Evolutionary conservation across 2,888 invertebrate genomes (phyloP), one percentile per base, ranked within the genome.

Genomic region (Tolmerus cingulatus): DNA sequence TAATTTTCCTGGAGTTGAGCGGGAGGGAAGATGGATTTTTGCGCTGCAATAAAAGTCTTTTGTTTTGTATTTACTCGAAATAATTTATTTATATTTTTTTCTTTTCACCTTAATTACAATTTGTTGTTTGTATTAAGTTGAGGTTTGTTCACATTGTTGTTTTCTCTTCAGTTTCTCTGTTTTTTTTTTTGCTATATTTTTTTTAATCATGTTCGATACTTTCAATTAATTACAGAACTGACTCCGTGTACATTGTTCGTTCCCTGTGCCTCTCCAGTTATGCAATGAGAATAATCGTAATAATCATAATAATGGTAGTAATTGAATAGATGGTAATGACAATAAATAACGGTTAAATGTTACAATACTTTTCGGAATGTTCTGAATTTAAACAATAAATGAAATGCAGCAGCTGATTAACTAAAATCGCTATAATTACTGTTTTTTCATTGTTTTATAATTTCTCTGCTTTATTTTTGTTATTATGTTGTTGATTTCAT

Each of bases 21-120:
- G 27, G 23, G 27, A 12, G 66, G 2, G 9, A 2, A 7, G 1
- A 57, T 19, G n/a, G 34, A 7, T 14, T 55, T 16, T 14, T 7
- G 66, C 19, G 27, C 9, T 0, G 12, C 2, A 66, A 66, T 66
- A 19, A 66, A 66, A 66, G 66, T 66, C 66, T 8, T 9, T 23
- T 66, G 51, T 51, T 84, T 66, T 30, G 14, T 84, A 84, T 74
- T 84, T 84, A 66, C 43, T 84, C 40, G 84, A 84, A 84, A 84
- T 84, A 84, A 66, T 57, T 84, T 66, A 84, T 84, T 84, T 84
- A 84, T 66, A 66, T 55, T 55, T 55, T n/a, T 81, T 66, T 66
- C 74, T 74, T 66, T 66, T 84, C 81, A 81, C n/a, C 23, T 84
- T 84, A 84, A 66, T 66, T 84, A 84, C 74, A 84, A 84, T 66